Percentiles rank a stretch among this genome's conserved stretches.
Conservation (phyloP, 2,113 vertebrate species). For the Capra hircus region DNA sequence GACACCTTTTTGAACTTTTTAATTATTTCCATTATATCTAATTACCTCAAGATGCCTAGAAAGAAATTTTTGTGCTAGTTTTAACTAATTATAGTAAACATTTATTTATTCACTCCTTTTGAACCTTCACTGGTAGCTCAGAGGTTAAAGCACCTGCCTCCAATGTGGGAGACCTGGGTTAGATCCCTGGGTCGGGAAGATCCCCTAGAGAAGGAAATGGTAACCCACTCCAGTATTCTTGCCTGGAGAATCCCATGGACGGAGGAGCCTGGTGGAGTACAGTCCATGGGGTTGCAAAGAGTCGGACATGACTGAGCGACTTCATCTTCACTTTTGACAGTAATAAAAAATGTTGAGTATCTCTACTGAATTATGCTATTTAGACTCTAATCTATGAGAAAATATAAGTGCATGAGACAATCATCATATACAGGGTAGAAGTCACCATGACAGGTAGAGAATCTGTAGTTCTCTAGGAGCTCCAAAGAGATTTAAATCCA, state of each 20-base stretch:
- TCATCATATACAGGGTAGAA: not conserved
- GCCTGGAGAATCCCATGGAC: too few relatives aligned
- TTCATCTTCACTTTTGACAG: not conserved
- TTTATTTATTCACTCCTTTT: not conserved
- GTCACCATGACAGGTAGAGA: not conserved
- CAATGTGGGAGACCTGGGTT: too few relatives aligned
- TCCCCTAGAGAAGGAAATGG: too few relatives aligned
- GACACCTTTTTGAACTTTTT: not conserved
- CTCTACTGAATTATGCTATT: not conserved
- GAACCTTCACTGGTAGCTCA: not conserved
- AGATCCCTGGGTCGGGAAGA: too few relatives aligned
- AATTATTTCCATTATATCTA: not conserved
- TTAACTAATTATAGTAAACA: not conserved
- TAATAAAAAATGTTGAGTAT: not conserved
- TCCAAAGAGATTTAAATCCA: not conserved
- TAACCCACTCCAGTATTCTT: too few relatives aligned
- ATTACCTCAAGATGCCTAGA: not conserved
- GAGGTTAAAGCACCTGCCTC: too few relatives aligned
- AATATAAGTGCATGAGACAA: not conserved
- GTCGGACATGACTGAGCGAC: too few relatives aligned
- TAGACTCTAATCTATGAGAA: not conserved
- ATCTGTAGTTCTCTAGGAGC: not conserved
- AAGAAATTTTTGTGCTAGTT: not conserved
- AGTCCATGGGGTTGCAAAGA: too few relatives aligned
- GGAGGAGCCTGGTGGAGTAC: too few relatives aligned